Base-by-base conservation (phyloP, 2,113 vertebrate genomes). In the Ascaphus truei region DNA sequence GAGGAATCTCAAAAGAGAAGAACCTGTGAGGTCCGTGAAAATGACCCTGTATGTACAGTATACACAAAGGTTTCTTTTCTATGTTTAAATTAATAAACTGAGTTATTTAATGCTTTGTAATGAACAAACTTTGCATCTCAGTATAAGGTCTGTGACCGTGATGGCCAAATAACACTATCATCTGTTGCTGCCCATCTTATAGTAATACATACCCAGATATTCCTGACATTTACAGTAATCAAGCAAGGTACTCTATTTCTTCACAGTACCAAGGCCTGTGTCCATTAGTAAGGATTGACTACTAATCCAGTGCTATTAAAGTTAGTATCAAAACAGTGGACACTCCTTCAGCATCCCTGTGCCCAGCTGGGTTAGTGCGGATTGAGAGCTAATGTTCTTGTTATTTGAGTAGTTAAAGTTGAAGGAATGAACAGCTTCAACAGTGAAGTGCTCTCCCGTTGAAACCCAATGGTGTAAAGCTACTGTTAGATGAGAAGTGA, bases 211-310 rank as follows among this genome's bases (percentile, higher is more conserved):
- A 10, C 39, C 15, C 13, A 4, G 31, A 37, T 65, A 37, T 65
- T 48, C 52, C 12, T 68, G 31, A 34, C 53, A 58, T 58, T 58
- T 58, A 43, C 39, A 68, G 57, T 68, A 68, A 68, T 45, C 20
- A 57, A 58, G 39, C 22, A 68, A 68, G 47, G 39, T 13, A 13
- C 22, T 58, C 29, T 25, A 36, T 45, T 48, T 36, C 53, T 23
- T 45, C 12, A 7, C 65, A 10, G 16, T 7, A 15, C 7, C 13
- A 41, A 57, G 20, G 39, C 52, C 45, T 20, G 53, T 20, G 29
- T 56, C 65, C 52, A 68, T 68, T 68, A 58, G 65, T 48, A 16
- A 31, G 20, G 52, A 36, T 34, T n/a, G 20, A 7, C 65, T 48
- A 25, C 7, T 68, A 68, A 68, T 68, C 65, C 53, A 18, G 7